A percentile compares a stretch with the other conserved stretches of the same genome.
Conservation (phyloP, 64 coral and sea anemone genomes). For the Anthopleura sola region DNA sequence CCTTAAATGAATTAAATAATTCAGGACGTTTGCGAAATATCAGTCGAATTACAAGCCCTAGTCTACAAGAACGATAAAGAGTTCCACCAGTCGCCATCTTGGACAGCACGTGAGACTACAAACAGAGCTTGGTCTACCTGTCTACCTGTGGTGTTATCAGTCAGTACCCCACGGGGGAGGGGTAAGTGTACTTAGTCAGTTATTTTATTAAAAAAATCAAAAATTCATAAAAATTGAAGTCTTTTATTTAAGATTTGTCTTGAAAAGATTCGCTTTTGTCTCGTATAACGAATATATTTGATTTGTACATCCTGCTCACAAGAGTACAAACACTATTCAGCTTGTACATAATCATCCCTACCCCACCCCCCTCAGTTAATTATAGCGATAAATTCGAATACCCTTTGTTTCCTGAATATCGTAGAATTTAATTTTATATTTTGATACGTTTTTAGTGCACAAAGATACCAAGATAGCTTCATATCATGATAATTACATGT, state of each 20-base stretch:
- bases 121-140: no score
- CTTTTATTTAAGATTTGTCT: no score
- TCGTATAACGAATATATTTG: no score
- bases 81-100: slow-evolving; percentile 22
- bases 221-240: neutral
- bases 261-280: no score
- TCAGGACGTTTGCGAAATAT: neutral
- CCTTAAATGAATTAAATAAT: neutral
- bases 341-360: no score
- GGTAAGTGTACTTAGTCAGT: neutral
- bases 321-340: no score
- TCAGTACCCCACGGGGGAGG: neutral
- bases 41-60: neutral
- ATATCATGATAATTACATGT: neutral
- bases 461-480: neutral
- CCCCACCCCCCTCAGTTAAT: no score
- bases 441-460: neutral
- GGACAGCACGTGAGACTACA: neutral
- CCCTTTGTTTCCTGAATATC: no score
- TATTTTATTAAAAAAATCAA: no score
- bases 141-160: neutral
- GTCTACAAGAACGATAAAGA: neutral
- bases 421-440: neutral
- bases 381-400: no score
- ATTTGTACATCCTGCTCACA: no score